Evolutionary conservation across 2,888 invertebrate species (phyloP).

Genomic region (Leucania comma): DNA sequence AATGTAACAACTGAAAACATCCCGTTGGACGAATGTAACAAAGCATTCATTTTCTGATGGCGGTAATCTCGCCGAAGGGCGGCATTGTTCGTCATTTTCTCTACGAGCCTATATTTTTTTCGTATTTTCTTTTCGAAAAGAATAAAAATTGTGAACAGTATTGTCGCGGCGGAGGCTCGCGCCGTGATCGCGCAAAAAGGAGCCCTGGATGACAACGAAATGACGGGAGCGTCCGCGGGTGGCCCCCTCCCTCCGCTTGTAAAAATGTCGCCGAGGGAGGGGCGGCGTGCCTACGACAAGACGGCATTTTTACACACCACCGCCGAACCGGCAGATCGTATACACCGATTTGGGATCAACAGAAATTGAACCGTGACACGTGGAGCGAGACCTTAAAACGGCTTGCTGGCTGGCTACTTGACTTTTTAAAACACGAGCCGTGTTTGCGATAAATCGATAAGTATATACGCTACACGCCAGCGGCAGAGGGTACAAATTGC

Average conservation of each 20-base stretch:
- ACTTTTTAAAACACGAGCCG: conserved; percentile 84
- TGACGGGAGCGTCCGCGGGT: conserved; percentile 87
- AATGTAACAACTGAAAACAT: conserved; percentile 88
- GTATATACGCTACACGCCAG: conserved; percentile 80
- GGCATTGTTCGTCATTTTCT: conserved; percentile 89
- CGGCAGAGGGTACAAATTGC: conserved; percentile 88
- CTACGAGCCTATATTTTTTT: conserved; percentile 77
- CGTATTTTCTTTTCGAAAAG: conserved; percentile 86
- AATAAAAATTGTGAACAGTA: conserved; percentile 89
- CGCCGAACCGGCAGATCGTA: conserved; percentile 79
- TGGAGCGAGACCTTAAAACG: conserved; percentile 61
- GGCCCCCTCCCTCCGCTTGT: conserved; percentile 79
- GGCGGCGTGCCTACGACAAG: conserved; percentile 87
- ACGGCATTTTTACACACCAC: conserved; percentile 87
- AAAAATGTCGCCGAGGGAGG: conserved; percentile 88
- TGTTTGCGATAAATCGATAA: conserved; percentile 89
- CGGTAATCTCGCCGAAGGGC: conserved; percentile 90
- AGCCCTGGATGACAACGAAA: conserved; percentile 89
- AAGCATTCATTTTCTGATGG: conserved; percentile 90
- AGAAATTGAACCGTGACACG: conserved; percentile 71
- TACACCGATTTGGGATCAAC: conserved; percentile 69
- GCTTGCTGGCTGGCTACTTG: conserved; percentile 61
- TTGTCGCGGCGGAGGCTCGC: conserved; percentile 88
- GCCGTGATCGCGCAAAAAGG: conserved; percentile 88
- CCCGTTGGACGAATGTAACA: conserved; percentile 85